Percentiles rank a stretch among this genome's conserved stretches.
Evolutionary conservation across 2,113 vertebrate genomes (phyloP).

Genomic region (Scopus umbretta): DNA sequence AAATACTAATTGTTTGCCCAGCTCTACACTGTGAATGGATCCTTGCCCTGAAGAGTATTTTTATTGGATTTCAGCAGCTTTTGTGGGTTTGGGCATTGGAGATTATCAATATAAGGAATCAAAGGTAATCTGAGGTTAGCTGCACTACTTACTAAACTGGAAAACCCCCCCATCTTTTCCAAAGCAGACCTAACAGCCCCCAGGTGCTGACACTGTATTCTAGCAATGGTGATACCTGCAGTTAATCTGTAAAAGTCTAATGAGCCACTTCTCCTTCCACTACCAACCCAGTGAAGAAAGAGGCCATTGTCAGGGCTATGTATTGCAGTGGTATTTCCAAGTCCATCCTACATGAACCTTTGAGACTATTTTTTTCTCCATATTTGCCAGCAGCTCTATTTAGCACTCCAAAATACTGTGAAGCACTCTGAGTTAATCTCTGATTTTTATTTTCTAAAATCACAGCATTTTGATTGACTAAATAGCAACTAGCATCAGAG

Average conservation of each 20-base stretch:
- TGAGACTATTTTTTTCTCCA: background rate
- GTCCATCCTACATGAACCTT: background rate
- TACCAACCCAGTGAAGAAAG: background rate
- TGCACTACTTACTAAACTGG: background rate
- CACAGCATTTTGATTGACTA: constrained; percentile 27
- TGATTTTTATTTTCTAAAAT: background rate
- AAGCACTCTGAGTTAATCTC: background rate
- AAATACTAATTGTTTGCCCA: background rate
- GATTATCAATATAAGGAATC: background rate
- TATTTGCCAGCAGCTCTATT: background rate
- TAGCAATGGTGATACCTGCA: background rate
- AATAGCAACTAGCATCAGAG: constrained; percentile 21
- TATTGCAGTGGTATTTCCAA: background rate
- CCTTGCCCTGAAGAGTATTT: background rate
- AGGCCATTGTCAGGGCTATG: background rate
- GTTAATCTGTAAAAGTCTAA: background rate
- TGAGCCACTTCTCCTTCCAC: background rate
- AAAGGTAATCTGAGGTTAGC: background rate
- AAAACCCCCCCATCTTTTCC: background rate
- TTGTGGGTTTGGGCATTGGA: background rate
- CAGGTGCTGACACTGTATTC: background rate
- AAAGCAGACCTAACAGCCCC: background rate
- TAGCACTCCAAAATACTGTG: background rate
- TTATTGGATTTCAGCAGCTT: background rate
- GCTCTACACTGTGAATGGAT: background rate